Base-by-base conservation (phyloP, 2,113 vertebrate genomes). In the Pteropus alecto region DNA sequence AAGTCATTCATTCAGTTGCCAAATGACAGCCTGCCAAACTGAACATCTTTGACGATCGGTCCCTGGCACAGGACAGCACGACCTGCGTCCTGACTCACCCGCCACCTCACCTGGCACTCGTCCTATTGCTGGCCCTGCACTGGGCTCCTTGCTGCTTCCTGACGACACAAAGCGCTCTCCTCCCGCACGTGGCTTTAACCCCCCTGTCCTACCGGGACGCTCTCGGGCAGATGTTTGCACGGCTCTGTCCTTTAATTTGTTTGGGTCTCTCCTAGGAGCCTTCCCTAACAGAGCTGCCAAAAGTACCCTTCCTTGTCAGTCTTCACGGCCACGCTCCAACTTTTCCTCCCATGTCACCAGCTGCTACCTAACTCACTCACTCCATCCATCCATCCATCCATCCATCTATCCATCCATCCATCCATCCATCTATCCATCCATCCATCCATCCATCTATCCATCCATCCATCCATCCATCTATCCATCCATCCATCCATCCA, bases 101-200 rank as follows among this genome's bases (percentile, higher is more conserved):
- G 54, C 51, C 41, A 76, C 41, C 19, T 46, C 7, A 3, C 2
- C 28, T 43, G 3, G 56, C 60, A 22, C 28, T 76, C 14, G 9
- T n/a, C 48, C 4, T 14, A 38, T n/a, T 26, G 11, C 48, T 63
- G 18, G 15, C 5, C 3, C 30, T 2, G 3, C 5, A 4, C 18
- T 41, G 21, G 30, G 21, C 15, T 21, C n/a, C 93, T 84, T 60
- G 41, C 24, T 48, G n/a, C 33, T 86, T 35, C 38, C 28, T 8
- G 4, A 91, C 9, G 2, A 77, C 21, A 60, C 8, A n/a, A 48
- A 28, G 15, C 38, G 2, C 28, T 58, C 19, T 81, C 82, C 7
- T 65, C 33, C 33, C 73, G 41, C 41, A 5, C n/a, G 70, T 48
- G 61, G 22, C 41, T 16, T 71, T 56, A 33, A 67, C 8, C 1